Evolutionary conservation across 2,113 vertebrate genomes (phyloP).

Genomic region (Poeciliopsis retropinna): DNA sequence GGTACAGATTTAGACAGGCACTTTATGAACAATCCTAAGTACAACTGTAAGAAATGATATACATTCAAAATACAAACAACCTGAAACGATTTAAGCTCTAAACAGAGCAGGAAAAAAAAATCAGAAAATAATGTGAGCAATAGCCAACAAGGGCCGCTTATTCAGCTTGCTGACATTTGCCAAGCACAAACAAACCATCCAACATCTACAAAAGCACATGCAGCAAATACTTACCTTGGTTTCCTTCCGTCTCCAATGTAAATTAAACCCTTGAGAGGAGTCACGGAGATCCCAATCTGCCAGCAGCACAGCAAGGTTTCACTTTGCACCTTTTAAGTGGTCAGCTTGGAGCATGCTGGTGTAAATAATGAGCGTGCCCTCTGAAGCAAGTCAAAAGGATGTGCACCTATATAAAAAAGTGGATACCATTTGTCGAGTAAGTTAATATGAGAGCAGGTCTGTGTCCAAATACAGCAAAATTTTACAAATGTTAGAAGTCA

Average conservation of each 20-base stretch:
- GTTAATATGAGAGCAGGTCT: background rate
- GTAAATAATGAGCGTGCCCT: constrained; percentile 36
- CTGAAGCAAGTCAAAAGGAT: constrained; percentile 22
- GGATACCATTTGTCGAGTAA: constrained; percentile 1
- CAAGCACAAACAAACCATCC: constrained; percentile 39
- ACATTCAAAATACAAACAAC: constrained; percentile 7
- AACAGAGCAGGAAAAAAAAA: background rate
- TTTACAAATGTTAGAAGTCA: background rate
- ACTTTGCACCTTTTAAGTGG: constrained; percentile 1
- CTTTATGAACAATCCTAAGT: background rate
- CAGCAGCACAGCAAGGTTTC: background rate
- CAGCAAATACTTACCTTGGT: constrained; percentile 22
- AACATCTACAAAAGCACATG: constrained; percentile 28
- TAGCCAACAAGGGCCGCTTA: constrained; percentile 28
- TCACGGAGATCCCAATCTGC: constrained; percentile 1
- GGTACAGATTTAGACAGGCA: background rate
- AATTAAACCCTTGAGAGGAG: constrained; percentile 18
- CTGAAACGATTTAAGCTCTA: background rate
- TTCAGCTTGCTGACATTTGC: constrained; percentile 52
- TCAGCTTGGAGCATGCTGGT: constrained; percentile 28
- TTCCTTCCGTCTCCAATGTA: constrained; percentile 7
- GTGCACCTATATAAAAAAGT: constrained; percentile 15
- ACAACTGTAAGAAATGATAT: constrained; percentile 4
- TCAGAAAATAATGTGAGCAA: constrained; percentile 15
- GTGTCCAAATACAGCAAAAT: background rate